phyloP scores from a whole-genome alignment of 2,113 vertebrate species.

The Grantiella picta region DNA sequence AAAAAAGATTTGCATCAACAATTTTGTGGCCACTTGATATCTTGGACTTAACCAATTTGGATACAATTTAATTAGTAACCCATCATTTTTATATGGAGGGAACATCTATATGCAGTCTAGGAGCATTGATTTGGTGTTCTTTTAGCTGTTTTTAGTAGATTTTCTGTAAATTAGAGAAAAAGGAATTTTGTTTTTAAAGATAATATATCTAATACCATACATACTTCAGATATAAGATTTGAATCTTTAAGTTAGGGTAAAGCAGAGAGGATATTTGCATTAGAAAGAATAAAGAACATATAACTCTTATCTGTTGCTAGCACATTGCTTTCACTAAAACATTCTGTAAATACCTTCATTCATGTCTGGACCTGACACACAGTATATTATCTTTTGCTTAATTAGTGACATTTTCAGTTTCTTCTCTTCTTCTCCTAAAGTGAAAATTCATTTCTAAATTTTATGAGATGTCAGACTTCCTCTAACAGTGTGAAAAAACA shows the following conservation, averaged over 20 bases:
- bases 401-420: slow-evolving; percentile 2
- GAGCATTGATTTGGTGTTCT: not conserved
- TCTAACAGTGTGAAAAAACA: slow-evolving; percentile 53
- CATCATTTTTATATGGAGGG: not conserved
- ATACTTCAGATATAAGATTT: not conserved
- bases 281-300: not conserved
- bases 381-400: slow-evolving; percentile 30
- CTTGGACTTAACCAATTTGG: not conserved
- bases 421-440: not conserved
- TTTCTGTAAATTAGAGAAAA: not conserved
- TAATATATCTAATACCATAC: not conserved
- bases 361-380: not conserved
- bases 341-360: not conserved
- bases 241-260: not conserved
- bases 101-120: not conserved
- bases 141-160: not conserved
- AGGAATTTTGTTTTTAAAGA: not conserved
- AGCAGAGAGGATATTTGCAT: not conserved
- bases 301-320: not conserved
- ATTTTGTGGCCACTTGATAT: not conserved
- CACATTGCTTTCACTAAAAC: not conserved
- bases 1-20: not conserved
- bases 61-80: not conserved
- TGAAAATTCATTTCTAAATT: slow-evolving; percentile 58
- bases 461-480: slow-evolving; percentile 63